These are phyloP conservation scores for Muschampia staudingeri DNA, from an alignment of 2,888 invertebrate species.

Conservation along the genomic window DNA sequence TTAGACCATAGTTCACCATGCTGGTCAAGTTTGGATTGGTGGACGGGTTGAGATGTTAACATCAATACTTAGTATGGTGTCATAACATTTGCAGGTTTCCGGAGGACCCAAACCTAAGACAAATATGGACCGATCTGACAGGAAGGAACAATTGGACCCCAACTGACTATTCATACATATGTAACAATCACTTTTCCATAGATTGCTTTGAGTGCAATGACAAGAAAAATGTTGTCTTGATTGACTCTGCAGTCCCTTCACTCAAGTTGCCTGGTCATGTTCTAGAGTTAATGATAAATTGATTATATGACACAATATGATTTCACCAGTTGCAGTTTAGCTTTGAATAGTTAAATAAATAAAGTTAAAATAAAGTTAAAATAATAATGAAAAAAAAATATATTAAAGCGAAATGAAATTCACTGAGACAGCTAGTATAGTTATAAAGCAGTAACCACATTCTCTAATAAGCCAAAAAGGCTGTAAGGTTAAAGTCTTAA, in stretches of 20 bases:
- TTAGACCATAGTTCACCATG: no score
- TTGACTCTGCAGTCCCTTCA: conserved; percentile 85
- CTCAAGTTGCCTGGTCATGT: conserved; percentile 86
- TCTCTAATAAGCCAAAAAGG: no score
- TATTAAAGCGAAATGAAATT: no score
- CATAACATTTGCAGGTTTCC: conserved; percentile 79
- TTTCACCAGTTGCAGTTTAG: no score
- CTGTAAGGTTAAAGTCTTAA: no score
- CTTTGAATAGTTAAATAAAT: no score
- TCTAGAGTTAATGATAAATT: conserved; percentile 75
- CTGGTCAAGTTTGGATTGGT: no score
- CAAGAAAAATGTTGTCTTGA: conserved; percentile 80
- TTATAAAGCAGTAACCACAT: no score
- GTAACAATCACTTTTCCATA: conserved; percentile 87
- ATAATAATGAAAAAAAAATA: no score
- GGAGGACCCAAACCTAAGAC: conserved; percentile 81
- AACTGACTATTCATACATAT: conserved; percentile 87
- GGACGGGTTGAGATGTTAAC: no score
- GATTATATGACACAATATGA: background rate
- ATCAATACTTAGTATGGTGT: background rate
- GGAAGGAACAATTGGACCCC: conserved; percentile 89
- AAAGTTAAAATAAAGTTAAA: no score
- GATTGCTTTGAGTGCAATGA: conserved; percentile 85
- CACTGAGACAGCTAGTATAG: no score
- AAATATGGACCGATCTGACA: conserved; percentile 87